Evolutionary conservation across 2,797 vertebrate genomes (phyloP).

Genomic region (Sciurus carolinensis): DNA sequence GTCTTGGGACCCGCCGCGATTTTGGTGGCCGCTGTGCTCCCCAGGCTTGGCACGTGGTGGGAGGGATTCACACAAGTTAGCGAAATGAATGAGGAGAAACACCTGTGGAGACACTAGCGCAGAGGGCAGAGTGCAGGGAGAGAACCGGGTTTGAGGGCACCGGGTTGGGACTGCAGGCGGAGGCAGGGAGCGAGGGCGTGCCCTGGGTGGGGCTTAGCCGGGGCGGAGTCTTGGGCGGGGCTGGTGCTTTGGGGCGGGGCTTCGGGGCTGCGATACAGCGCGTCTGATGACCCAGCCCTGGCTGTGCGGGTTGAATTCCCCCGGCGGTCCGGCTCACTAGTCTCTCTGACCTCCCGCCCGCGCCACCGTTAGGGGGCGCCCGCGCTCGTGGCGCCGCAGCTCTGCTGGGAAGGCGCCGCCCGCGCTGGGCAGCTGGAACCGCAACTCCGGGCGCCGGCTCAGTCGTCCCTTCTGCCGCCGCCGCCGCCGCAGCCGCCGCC

Average conservation of each 20-base stretch:
- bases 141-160: rapidly evolving
- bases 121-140: rapidly evolving
- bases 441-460: conserved; percentile 66
- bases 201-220: neutral
- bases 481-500: conserved; percentile 21
- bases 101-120: rapidly evolving
- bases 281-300: neutral
- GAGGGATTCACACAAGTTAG: neutral
- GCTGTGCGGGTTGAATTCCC: neutral
- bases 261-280: neutral
- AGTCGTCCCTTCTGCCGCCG: conserved; percentile 41
- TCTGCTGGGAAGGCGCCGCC: conserved; percentile 65
- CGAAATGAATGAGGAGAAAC: neutral
- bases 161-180: rapidly evolving
- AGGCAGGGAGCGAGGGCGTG: neutral
- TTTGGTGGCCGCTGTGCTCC: neutral
- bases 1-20: neutral
- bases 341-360: neutral
- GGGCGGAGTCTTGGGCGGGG: neutral
- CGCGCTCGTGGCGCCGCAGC: conserved; percentile 54
- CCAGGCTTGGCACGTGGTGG: neutral
- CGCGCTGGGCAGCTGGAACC: conserved; percentile 59
- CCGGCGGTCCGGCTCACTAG: neutral
- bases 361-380: conserved; percentile 75
- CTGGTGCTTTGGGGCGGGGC: neutral